Base-by-base conservation (phyloP, 2,113 vertebrate genomes). In the Odobenus rosmarus region DNA sequence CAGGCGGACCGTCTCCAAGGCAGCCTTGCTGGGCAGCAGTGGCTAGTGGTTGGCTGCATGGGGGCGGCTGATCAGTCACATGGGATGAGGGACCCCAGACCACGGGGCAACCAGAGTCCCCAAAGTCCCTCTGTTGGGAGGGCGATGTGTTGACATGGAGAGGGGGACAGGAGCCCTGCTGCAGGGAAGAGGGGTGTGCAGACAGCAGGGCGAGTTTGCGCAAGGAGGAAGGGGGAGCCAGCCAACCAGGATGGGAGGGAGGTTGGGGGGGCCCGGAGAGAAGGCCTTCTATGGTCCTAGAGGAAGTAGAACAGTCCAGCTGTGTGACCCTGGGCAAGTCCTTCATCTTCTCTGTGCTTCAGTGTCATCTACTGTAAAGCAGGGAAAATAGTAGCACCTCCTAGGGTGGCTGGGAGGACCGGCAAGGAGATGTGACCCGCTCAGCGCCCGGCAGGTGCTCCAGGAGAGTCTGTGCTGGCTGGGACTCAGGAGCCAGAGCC, bases 41-140 rank as follows among this genome's bases (percentile, higher is more conserved):
- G 19, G 72, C 7, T 0, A 10, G 74, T 0, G 0, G 14, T 26
- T 61, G 67, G n/a, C 80, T 0, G 1, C 9, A 18, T 21, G 26
- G 53, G 28, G 23, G 4, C 8, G 19, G 36, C 46, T 42, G 39
- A 46, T 5, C 2, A 0, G 23, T 24, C 5, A 9, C 33, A 67
- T 61, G 33, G 72, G 57, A 14, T 2, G 8, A 49, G 51, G 13
- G 33, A 42, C 28, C 33, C 23, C 83, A 69, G 33, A 26, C 14
- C 2, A 0, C 57, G 18, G 5, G 24, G 90, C 84, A 31, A 14
- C 9, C 8, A 36, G n/a, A 42, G 12, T 64, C 36, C 74, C 46
- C 33, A 2, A 0, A 55, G 57, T 7, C 33, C 46, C 76, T 51
- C n/a, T 71, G 1, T 19, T 2, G 39, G 82, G 76, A 62, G 51